These are phyloP conservation scores for Schizaphis graminum DNA, from an alignment of 2,888 invertebrate species.

Conservation along the genomic window DNA sequence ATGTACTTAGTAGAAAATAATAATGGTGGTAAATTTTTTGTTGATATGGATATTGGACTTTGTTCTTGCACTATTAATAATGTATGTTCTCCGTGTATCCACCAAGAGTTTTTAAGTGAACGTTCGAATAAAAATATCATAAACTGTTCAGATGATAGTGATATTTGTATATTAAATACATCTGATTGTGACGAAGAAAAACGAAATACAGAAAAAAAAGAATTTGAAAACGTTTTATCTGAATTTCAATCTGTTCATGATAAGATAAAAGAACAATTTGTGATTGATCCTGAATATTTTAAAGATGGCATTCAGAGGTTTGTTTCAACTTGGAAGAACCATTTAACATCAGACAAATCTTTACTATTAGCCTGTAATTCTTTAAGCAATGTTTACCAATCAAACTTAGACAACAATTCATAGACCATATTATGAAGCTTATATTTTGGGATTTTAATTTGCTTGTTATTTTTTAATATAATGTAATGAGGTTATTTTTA, in stretches of 20 bases:
- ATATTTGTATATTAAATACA: background rate
- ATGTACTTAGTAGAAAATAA: slow-evolving; percentile 34
- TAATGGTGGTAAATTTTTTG: slow-evolving; percentile 18
- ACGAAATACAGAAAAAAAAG: background rate
- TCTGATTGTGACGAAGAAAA: background rate
- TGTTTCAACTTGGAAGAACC: slow-evolving; percentile 8
- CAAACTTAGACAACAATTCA: background rate
- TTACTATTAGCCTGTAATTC: slow-evolving; percentile 38
- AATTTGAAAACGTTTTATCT: slow-evolving; percentile 28
- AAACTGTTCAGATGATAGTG: background rate
- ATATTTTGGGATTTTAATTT: background rate
- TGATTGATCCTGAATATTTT: slow-evolving; percentile 36
- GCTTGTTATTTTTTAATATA: background rate
- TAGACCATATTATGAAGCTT: background rate
- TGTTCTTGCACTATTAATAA: slow-evolving; percentile 38
- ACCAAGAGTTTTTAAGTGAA: slow-evolving; percentile 25
- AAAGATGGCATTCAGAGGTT: slow-evolving; percentile 11
- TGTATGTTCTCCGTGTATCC: slow-evolving; percentile 7
- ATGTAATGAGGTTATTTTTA: background rate
- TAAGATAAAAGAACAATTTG: slow-evolving; percentile 29
- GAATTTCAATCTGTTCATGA: slow-evolving; percentile 17
- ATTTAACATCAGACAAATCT: background rate
- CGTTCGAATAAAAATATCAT: background rate
- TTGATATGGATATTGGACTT: slow-evolving; percentile 35
- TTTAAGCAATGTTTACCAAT: background rate